Conservation (phyloP, 2,888 invertebrate species). For the Drosophila leonis region DNA sequence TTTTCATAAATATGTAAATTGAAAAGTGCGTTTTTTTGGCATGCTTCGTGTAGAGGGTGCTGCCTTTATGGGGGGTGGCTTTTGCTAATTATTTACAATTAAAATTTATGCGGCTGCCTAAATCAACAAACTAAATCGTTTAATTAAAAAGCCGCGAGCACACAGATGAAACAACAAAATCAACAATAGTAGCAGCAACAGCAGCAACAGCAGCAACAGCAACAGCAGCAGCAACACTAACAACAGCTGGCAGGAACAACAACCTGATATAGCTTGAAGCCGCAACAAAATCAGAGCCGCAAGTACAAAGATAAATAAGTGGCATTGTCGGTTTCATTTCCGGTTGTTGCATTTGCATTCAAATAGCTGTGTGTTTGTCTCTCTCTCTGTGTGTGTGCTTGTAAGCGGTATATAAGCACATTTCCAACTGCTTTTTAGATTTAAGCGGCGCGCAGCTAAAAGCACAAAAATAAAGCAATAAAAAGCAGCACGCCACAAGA, state of each 20-base stretch:
- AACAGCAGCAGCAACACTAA: conserved; percentile 16
- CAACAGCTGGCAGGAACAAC: conserved; percentile 31
- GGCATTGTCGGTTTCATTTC: conserved; percentile 81
- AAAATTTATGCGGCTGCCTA: conserved; percentile 74
- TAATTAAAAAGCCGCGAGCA: conserved; percentile 71
- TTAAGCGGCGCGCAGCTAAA: conserved; percentile 72
- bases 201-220: conserved; percentile 9
- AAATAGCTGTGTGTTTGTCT: conserved; percentile 49
- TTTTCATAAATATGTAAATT: conserved; percentile 63
- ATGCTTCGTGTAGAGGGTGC: background rate
- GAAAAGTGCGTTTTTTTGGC: conserved; percentile 39
- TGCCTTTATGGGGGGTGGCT: background rate
- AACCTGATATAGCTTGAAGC: conserved; percentile 62
- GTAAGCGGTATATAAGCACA: conserved; percentile 79
- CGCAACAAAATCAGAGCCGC: conserved; percentile 77
- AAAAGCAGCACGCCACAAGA: conserved; percentile 77
- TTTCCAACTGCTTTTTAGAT: conserved; percentile 77
- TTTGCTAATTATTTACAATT: conserved; percentile 72
- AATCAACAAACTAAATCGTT: conserved; percentile 77
- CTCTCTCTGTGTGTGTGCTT: conserved; percentile 30
- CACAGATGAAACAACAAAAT: conserved; percentile 36
- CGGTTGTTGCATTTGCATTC: conserved; percentile 79
- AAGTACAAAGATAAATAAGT: conserved; percentile 80
- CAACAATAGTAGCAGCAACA: conserved; percentile 27
- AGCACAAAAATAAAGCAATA: conserved; percentile 78